These are phyloP conservation scores for Himalopsyche japonica DNA, from an alignment of 2,888 invertebrate genomes.

Conservation along the genomic window DNA sequence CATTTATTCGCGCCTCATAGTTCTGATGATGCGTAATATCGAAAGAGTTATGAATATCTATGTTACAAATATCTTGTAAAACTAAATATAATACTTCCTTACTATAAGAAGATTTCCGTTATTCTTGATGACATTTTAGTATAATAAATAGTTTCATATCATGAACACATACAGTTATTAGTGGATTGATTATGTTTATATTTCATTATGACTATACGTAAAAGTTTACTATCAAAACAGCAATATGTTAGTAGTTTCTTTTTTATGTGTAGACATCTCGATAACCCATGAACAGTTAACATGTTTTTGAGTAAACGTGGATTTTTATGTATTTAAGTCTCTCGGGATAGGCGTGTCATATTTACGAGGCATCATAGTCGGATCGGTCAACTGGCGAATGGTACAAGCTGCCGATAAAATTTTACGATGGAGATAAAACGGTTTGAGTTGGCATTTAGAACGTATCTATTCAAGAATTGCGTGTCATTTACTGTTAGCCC, in stretches of 20 bases:
- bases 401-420: background rate
- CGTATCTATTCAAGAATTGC: background rate
- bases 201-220: background rate
- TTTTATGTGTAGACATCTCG: background rate
- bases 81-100: no score
- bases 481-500: background rate
- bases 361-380: background rate
- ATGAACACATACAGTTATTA: no score
- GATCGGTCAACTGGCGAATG: background rate
- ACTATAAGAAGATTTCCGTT: no score
- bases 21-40: no score
- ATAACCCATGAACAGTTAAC: background rate
- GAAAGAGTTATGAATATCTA: no score
- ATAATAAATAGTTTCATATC: no score
- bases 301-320: background rate
- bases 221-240: background rate
- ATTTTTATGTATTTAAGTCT: background rate
- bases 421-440: background rate
- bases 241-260: background rate
- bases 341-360: background rate
- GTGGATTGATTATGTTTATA: background rate
- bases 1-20: no score
- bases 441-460: background rate
- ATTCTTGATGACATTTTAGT: no score
- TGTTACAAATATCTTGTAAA: no score